A percentile compares a stretch with the other conserved stretches of the same genome.
Conservation (phyloP, 2,797 vertebrate species). For the Peromyscus nudipes region DNA sequence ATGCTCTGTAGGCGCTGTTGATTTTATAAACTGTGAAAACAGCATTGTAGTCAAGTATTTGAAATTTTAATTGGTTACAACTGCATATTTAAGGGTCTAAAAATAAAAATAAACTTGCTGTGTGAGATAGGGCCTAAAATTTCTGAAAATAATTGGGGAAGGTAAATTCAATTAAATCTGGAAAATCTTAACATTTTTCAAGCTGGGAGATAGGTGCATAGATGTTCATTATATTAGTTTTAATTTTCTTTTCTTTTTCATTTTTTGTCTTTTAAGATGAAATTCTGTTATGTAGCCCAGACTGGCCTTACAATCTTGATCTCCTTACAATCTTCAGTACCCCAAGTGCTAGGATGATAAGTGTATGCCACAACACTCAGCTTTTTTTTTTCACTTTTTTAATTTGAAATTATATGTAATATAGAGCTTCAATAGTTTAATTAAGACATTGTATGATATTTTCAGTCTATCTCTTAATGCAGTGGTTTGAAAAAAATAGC, state of each 20-base stretch:
- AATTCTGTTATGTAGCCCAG: neutral
- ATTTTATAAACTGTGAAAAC: neutral
- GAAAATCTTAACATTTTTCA: conserved; percentile 24
- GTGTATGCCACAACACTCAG: no score
- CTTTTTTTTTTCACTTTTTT: neutral
- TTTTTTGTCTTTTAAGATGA: neutral
- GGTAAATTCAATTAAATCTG: neutral
- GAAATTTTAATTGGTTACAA: neutral
- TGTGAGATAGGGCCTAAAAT: neutral
- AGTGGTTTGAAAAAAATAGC: neutral
- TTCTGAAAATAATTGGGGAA: neutral
- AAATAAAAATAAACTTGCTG: neutral
- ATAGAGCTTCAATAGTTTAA: neutral
- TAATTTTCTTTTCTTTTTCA: neutral
- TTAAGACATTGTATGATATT: neutral
- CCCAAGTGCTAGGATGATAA: neutral
- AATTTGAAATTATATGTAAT: neutral
- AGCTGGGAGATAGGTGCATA: neutral
- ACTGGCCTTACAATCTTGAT: neutral
- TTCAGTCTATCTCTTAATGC: neutral
- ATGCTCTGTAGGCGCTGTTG: neutral
- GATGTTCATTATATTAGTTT: neutral
- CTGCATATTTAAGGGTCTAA: neutral
- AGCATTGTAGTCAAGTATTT: neutral
- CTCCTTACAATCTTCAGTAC: neutral